Evolutionary conservation across 2,113 vertebrate species (phyloP), one percentile per base, ranked within the genome.

Genomic region (Pachycephala philippinensis): DNA sequence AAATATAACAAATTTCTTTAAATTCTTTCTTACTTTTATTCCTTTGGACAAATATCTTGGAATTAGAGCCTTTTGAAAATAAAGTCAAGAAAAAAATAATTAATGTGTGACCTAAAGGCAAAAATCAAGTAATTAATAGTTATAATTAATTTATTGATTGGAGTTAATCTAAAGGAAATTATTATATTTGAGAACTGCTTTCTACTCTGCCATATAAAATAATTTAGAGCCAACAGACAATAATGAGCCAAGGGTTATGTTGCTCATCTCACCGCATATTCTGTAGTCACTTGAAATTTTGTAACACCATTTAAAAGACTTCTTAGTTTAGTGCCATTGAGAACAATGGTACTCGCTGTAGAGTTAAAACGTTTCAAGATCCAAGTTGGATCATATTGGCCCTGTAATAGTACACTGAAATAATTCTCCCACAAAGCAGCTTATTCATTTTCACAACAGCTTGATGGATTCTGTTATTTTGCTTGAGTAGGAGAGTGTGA

Each of bases 401-500:
- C 74, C 35, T 57, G 35, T 66, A 96, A 90, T 13, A 90, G 28
- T 75, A 37, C 44, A 26, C 60, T 49, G 72, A 88, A 90, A 68
- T 77, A 52, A 74, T 96, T 94, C 92, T 90, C 35, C 56, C 64
- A 33, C 64, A 88, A 59, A 90, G 40, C 56, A 95, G 66, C 54
- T 87, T 59, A 85, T 79, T 89, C 75, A 64, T 91, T 96, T 89
- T 87, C 89, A 85, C 54, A 91, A 85, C 66, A 91, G 68, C 65
- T 90, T 93, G 93, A 63, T 78, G 80, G 69, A 90, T 93, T 85
- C 52, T 94, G 68, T 5, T 90, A 88, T 92, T 95, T 77, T 90
- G 50, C 86, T 88, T 88, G 95, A 91, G 90, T 84, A 90, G 76
- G 68, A 91, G 68, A 91, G 85, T 90, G 85, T 93, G 85, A 95